Evolutionary conservation across 1,140 invertebrate species (phyloP), one percentile per base, ranked within the genome.

Genomic region (Monochamus saltuarius): DNA sequence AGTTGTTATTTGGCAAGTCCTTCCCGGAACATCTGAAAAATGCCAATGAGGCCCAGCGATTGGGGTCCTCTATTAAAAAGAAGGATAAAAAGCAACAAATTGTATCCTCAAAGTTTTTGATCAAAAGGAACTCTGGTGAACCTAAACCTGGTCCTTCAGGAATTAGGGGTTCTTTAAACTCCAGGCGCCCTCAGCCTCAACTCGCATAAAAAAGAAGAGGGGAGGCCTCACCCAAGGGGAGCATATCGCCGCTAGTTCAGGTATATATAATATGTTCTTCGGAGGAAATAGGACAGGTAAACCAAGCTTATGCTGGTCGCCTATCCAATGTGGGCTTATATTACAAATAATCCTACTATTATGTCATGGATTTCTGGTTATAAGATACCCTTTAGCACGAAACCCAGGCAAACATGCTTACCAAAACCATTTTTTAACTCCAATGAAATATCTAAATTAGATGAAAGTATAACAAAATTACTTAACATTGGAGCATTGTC

Each of bases 341-440:
- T 29, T 29, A 29, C 22, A 3, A 29, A 29, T 8, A 13, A 43
- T 16, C 8, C 40, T 22, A 17, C 8, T 2, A 13, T 61, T 36
- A 10, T 61, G 10, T n/a, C 36, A n/a, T 45, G 46, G 50, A 4
- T 51, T 10, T 8, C 16, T 36, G 60, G 54, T 34, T 14, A 50
- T n/a, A 50, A 59, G 50, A 45, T 62, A 17, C 54, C 45, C 9
- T 62, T 62, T 34, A 8, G 13, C 13, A 36, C 10, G 19, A 42
- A 43, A 42, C 59, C 40, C 9, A 6, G 45, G 6, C 53, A 59
- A 57, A 13, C 22, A 7, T 22, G 1, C 3, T 10, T 38, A n/a
- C 29, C 59, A 11, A 45, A 49, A 9, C 1, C 2, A 35, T 7
- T 36, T 11, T 49, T 40, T 14, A n/a, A 29, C 36, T n/a, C 35